Evolutionary conservation across 2,888 invertebrate species (phyloP).

Genomic region (Anticlea derivata): DNA sequence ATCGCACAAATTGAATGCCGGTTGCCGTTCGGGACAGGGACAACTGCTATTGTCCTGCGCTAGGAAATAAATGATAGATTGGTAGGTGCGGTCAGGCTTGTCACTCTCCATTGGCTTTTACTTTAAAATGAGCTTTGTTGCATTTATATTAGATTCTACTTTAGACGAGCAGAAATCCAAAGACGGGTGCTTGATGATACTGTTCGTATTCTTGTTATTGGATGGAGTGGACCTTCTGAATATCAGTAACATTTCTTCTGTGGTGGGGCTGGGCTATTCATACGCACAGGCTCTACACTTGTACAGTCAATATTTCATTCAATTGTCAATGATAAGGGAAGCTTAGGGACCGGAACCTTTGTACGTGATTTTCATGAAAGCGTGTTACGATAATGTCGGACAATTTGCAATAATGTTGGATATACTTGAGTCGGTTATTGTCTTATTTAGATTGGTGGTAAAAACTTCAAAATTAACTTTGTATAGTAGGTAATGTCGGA

Average conservation of each 20-base stretch:
- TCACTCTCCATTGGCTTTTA: conserved; percentile 2
- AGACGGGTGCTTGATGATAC: too few relatives aligned
- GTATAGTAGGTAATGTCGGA: too few relatives aligned
- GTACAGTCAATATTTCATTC: conserved; percentile 3
- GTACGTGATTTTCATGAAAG: conserved; percentile 7
- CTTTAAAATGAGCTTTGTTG: background rate
- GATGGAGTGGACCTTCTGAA: background rate
- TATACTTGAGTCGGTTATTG: background rate
- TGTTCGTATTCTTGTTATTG: background rate
- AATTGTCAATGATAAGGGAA: conserved; percentile 37
- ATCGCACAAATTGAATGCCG: conserved; percentile 78
- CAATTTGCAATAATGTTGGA: background rate
- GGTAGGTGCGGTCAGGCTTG: conserved; percentile 18
- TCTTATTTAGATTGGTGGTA: background rate
- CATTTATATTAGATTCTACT: background rate
- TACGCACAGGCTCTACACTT: too few relatives aligned
- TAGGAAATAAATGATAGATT: conserved; percentile 25
- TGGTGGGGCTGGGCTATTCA: too few relatives aligned
- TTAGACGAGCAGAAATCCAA: too few relatives aligned
- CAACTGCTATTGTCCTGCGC: conserved; percentile 61
- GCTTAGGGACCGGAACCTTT: background rate
- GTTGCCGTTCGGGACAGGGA: conserved; percentile 59
- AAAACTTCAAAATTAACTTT: background rate
- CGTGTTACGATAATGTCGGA: conserved; percentile 2
- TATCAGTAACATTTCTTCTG: too few relatives aligned